These are phyloP conservation scores for Scatophagus argus DNA, from an alignment of 2,113 vertebrate species.

Conservation along the genomic window DNA sequence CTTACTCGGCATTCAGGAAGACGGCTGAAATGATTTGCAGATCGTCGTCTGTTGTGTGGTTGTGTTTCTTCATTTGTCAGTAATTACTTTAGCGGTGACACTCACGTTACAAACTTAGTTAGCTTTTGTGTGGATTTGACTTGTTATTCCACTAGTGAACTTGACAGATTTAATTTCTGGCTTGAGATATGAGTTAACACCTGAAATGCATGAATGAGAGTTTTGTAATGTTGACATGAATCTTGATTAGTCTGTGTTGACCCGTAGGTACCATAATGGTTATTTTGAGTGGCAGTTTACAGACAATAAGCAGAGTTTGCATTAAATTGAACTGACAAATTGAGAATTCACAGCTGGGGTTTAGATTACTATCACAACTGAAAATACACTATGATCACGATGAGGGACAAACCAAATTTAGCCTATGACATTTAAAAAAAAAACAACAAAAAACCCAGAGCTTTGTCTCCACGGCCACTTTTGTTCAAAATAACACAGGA, in stretches of 20 bases:
- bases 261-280: not conserved
- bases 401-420: not conserved
- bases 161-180: not conserved
- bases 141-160: not conserved
- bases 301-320: not conserved
- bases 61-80: slow-evolving; percentile 8
- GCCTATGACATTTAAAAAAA: not conserved
- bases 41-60: not conserved
- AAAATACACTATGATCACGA: not conserved
- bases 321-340: not conserved
- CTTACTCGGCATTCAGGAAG: slow-evolving; percentile 15
- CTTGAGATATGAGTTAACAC: not conserved
- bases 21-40: slow-evolving; percentile 14
- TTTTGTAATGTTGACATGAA: not conserved
- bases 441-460: not conserved
- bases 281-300: not conserved
- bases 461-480: not conserved
- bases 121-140: not conserved
- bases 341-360: not conserved
- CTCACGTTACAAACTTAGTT: not conserved
- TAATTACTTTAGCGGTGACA: not conserved
- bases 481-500: not conserved
- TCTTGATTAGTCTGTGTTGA: not conserved
- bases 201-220: not conserved
- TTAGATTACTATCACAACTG: not conserved